These are phyloP conservation scores for Fistularia tabacaria DNA, from an alignment of 2,797 vertebrate species.

Conservation along the genomic window DNA sequence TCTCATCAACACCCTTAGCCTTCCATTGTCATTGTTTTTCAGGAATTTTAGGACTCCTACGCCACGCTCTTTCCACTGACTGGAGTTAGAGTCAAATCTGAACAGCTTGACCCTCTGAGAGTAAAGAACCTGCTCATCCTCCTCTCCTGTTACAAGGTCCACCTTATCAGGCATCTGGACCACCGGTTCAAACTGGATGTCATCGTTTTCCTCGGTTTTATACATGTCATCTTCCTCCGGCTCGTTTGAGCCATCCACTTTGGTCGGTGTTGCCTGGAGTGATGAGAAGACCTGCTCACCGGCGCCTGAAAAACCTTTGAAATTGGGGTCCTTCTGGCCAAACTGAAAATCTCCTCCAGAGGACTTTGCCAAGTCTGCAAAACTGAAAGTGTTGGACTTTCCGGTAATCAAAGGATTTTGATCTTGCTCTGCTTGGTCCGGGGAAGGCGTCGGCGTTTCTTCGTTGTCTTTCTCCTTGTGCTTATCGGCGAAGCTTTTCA, in stretches of 20 bases:
- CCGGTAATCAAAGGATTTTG: conserved; percentile 78
- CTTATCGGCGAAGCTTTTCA: conserved; percentile 78
- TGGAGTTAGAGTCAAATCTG: conserved; percentile 85
- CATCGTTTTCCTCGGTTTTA: conserved; percentile 92
- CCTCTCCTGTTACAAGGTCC: conserved; percentile 93
- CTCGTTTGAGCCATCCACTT: conserved; percentile 68
- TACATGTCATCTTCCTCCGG: conserved; percentile 89
- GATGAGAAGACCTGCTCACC: conserved; percentile 86
- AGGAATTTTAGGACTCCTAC: conserved; percentile 93
- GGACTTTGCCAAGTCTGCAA: conserved; percentile 87
- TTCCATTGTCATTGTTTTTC: conserved; percentile 88
- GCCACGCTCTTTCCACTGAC: conserved; percentile 98
- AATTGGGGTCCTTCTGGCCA: conserved; percentile 82
- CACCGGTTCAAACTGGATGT: conserved; percentile 98
- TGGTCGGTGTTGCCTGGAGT: conserved; percentile 62
- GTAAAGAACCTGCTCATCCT: conserved; percentile 90
- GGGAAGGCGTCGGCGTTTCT: background rate
- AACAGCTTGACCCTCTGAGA: conserved; percentile 93
- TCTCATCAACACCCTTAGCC: conserved; percentile 92
- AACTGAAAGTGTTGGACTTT: conserved; percentile 76
- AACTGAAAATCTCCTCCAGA: conserved; percentile 82
- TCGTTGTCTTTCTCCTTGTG: conserved; percentile 74
- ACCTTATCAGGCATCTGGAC: conserved; percentile 97
- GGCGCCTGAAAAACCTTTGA: conserved; percentile 86
- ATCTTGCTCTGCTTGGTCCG: conserved; percentile 27